phyloP scores from a whole-genome alignment of 1,140 invertebrate species.

The Drosophila setifemur region DNA sequence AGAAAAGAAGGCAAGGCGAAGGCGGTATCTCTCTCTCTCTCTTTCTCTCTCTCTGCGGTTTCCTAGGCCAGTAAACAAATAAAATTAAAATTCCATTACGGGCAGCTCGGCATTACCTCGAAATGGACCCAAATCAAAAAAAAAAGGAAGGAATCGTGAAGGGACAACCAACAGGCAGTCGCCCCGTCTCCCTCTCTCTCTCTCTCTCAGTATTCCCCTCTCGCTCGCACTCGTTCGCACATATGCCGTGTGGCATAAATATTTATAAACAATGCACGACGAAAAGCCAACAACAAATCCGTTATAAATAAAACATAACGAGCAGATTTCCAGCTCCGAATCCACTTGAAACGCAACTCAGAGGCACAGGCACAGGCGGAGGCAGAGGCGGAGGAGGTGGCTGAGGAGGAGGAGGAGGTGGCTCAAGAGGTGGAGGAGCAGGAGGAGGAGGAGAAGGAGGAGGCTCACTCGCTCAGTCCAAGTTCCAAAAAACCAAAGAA shows the following conservation, averaged over 20 bases:
- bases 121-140: conserved; percentile 59
- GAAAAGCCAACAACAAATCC: conserved; percentile 61
- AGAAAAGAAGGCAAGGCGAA: conserved; percentile 13
- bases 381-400: too few species aligned
- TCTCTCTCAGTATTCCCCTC: not conserved
- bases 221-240: not conserved
- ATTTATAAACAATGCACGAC: conserved; percentile 67
- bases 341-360: conserved; percentile 62
- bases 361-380: too few species aligned
- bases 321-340: conserved; percentile 46
- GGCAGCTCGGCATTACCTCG: conserved; percentile 8
- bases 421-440: too few species aligned
- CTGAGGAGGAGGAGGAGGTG: too few species aligned
- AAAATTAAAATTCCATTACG: conserved; percentile 68
- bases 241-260: conserved; percentile 45
- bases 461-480: too few species aligned
- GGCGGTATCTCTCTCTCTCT: too few species aligned
- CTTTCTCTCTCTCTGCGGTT: not conserved
- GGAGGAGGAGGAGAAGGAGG: too few species aligned
- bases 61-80: conserved; percentile 27
- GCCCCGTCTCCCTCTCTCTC: not conserved
- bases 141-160: conserved; percentile 8
- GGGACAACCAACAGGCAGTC: not conserved
- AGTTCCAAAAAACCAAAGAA: conserved; percentile 33
- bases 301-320: conserved; percentile 79